Base-by-base conservation (phyloP, 1,140 invertebrate genomes). In the Bombus impatiens region DNA sequence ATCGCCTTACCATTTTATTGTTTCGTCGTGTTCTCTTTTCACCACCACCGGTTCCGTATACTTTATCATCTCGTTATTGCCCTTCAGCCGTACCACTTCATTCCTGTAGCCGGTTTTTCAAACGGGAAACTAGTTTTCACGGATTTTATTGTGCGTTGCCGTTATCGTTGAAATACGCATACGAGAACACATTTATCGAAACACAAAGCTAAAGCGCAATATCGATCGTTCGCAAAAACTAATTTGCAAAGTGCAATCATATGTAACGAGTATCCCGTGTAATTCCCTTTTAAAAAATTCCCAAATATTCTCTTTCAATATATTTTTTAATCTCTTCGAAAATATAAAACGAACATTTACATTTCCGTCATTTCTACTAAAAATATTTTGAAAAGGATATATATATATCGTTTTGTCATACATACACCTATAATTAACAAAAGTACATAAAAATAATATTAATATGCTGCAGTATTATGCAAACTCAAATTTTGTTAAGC, bases 1-100 rank as follows among this genome's bases (percentile, higher is more conserved):
- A 78, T 86, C 78, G 65, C 47, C 74, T 78, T 70, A 59, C 57
- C 74, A 65, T 70, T 42, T 78, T 78, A 76, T 53, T 35, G 40
- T 47, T 42, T 28, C 70, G 37, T 40, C 68, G 35, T 40, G 37
- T 68, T 35, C 32, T 15, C 67, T 53, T 53, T 53, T 53, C 47
- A 22, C 47, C 47, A 22, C 47, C 47, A 53, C 47, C 47, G 18
- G 47, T 53, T 53, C 47, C 47, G 47, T 53, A 22, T 37, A 68
- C 67, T 68, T 68, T 68, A 28, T 70, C 68, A 70, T 70, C 68
- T 40, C 68, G 68, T 70, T 70, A 40, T 70, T 70, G 18, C 67
- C 32, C 32, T 53, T 68, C 67, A 68, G 32, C 67, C 22, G 67
- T 28, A 68, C 15, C 15, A 35, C 67, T 68, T 68, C 67, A 68